These are phyloP conservation scores for Bucorvus abyssinicus DNA, from an alignment of 2,797 vertebrate species.

Conservation along the genomic window DNA sequence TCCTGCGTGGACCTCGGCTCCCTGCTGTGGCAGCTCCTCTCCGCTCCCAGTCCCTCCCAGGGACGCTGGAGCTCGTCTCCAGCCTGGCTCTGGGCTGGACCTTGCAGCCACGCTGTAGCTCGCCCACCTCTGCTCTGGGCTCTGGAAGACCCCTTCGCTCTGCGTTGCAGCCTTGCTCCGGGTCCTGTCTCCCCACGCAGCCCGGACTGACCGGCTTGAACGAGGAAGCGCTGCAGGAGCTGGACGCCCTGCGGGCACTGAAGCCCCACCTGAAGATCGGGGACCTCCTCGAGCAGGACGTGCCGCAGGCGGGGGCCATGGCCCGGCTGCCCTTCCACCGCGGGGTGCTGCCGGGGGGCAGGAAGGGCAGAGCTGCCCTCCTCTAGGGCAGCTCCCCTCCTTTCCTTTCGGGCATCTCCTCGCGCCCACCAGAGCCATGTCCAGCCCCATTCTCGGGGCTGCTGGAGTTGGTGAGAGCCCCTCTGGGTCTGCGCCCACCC, in stretches of 20 bases:
- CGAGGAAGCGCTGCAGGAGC: not conserved
- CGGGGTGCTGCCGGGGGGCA: not conserved
- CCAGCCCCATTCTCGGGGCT: accelerated
- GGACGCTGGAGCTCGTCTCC: no score
- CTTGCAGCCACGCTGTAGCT: no score
- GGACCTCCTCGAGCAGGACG: not conserved
- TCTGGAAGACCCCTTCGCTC: no score
- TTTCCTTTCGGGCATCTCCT: not conserved
- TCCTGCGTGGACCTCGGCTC: no score
- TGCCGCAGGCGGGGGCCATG: not conserved
- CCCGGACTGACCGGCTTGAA: accelerated
- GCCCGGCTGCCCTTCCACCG: not conserved
- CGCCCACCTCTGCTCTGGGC: no score
- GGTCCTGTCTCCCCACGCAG: no score
- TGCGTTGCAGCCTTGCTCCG: no score
- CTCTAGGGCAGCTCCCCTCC: not conserved
- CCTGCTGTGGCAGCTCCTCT: no score
- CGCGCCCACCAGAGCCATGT: accelerated
- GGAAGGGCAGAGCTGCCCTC: not conserved
- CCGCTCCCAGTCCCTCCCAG: no score
- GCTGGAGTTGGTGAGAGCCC: accelerated
- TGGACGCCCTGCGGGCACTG: not conserved
- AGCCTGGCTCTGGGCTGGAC: no score
- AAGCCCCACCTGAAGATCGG: not conserved
- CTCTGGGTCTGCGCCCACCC: not conserved